Percentiles rank a stretch among this genome's conserved stretches.
These are phyloP conservation scores for Amphimedon queenslandica DNA, from an alignment of 37 sponge, comb jelly and placozoan species.

Conservation along the genomic window DNA sequence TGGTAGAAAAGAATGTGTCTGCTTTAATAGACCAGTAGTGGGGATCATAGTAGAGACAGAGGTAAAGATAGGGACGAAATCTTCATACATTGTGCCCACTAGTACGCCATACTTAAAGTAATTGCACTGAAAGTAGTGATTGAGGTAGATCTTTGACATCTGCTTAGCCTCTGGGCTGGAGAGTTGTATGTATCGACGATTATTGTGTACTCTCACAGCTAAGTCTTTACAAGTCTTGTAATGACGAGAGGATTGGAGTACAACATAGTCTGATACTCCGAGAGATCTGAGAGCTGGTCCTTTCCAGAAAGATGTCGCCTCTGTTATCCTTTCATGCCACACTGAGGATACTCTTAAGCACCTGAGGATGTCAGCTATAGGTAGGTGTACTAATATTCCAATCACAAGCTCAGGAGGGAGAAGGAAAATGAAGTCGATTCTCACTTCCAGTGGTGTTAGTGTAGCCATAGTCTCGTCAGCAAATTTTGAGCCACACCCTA, in stretches of 20 bases:
- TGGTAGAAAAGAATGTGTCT: background rate
- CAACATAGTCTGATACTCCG: conserved; percentile 17
- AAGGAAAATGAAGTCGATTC: conserved; percentile 19
- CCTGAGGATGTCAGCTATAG: conserved; percentile 9
- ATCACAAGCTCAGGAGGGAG: conserved; percentile 52
- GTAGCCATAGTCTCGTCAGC: background rate
- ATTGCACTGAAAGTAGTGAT: conserved; percentile 25
- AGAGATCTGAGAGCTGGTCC: conserved; percentile 4
- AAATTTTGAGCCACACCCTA: background rate
- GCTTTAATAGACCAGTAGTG: background rate
- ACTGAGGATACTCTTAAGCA: conserved; percentile 14
- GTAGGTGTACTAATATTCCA: conserved; percentile 5
- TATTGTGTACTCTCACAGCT: background rate
- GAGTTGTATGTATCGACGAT: background rate
- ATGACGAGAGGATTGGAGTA: background rate
- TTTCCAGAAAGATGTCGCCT: conserved; percentile 42
- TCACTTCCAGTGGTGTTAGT: background rate
- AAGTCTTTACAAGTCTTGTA: conserved; percentile 6
- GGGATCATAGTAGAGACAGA: conserved; percentile 4
- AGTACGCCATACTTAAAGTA: conserved; percentile 4
- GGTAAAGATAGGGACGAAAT: conserved; percentile 32
- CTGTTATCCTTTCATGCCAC: conserved; percentile 20
- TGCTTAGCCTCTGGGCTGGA: background rate
- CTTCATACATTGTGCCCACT: conserved; percentile 27
- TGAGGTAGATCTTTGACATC: conserved; percentile 10